Evolutionary conservation across 2,888 invertebrate genomes (phyloP), one percentile per base, ranked within the genome.

Genomic region (Cryptocephalus moraei): DNA sequence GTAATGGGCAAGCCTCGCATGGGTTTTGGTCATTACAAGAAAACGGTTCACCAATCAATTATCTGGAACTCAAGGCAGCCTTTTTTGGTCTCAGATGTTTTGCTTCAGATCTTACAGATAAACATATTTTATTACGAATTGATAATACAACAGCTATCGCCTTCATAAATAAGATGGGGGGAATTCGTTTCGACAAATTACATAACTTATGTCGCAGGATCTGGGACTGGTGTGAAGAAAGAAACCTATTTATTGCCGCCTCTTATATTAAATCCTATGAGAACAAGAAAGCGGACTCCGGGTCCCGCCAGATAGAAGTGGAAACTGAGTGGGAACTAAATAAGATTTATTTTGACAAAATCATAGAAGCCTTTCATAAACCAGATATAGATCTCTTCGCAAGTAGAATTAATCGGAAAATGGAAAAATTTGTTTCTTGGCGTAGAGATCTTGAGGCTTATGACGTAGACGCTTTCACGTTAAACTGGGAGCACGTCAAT

Each of bases 391-490:
- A 53, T 33, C 33, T 49, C 31, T 53, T 51, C 43, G 50, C 51
- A 2, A 43, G 41, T 8, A 14, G 8, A 22, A 9, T 3, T 12
- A 52, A 52, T 41, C 9, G 22, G 1, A 52, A 49, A 47, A 46
- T 45, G 34, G 31, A 44, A 22, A 56, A 48, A 41, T 61, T 54
- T 42, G 33, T 60, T 9, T 62, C 61, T 8, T 61, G 59, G 56
- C n/a, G 36, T 51, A 33, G 40, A 38, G 57, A 60, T 42, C 58
- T 59, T 1, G 46, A 51, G 4, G 49, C 59, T 1, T 10, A 41
- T 1, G 51, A 47, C 1, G 45, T 61, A 0, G 59, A 62, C 41
- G 62, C 62, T 0, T 62, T 62, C 43, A 62, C 56, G 8, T 50
- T 42, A 43, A 31, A 32, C 47, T 47, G 55, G 54, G 12, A n/a